These are phyloP conservation scores for Microtus ochrogaster DNA, from an alignment of 2,113 vertebrate species.

Conservation along the genomic window DNA sequence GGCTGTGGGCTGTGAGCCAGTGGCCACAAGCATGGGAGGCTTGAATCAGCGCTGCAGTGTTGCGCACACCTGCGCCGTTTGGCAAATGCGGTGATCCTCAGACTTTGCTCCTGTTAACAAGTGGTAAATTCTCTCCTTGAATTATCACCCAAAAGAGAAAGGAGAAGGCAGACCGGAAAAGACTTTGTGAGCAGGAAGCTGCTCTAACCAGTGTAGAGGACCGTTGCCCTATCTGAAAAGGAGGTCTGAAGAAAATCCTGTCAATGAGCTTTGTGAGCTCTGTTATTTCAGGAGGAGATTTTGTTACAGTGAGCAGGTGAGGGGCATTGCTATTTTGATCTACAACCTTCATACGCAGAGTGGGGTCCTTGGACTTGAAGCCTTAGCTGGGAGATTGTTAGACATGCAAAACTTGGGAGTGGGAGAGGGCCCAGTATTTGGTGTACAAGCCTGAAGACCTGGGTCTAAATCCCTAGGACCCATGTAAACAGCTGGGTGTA, in stretches of 20 bases:
- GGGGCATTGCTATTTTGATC: no score
- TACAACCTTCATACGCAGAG: background rate
- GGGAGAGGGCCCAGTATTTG: background rate
- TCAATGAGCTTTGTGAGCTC: background rate
- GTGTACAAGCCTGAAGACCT: background rate
- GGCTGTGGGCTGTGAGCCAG: background rate
- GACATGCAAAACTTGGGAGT: background rate
- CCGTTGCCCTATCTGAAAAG: background rate
- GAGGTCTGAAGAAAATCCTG: background rate
- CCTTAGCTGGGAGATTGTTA: no score
- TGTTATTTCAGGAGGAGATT: background rate
- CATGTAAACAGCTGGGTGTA: background rate
- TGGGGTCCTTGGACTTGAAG: background rate
- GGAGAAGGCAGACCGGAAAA: background rate
- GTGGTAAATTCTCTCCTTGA: background rate
- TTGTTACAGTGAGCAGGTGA: background rate
- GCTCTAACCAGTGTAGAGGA: background rate
- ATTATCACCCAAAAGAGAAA: background rate
- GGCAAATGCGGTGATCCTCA: background rate
- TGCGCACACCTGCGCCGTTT: background rate
- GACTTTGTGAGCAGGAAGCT: background rate
- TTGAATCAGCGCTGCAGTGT: background rate
- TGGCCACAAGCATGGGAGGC: fast-evolving
- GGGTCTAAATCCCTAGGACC: background rate
- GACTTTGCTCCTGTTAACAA: background rate